These are phyloP conservation scores for Spicauda simplicius DNA, from an alignment of 2,888 invertebrate species.

Conservation along the genomic window DNA sequence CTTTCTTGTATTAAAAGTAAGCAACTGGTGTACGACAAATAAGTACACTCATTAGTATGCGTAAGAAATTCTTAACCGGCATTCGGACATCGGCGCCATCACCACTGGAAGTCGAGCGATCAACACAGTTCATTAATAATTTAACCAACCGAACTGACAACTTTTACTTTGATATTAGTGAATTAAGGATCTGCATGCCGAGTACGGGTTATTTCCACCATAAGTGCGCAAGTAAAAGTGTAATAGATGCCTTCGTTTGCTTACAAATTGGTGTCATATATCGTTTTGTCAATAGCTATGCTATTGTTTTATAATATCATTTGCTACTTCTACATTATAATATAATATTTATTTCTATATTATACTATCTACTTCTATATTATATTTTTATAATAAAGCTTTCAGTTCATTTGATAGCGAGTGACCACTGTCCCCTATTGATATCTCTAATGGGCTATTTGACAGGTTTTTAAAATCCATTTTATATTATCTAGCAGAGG, in stretches of 20 bases:
- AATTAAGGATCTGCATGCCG: conserved; percentile 24
- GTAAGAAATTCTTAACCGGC: conserved; percentile 50
- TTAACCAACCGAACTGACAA: conserved; percentile 26
- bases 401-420: no score
- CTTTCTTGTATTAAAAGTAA: neutral
- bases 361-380: no score
- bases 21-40: neutral
- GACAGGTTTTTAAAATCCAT: no score
- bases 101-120: conserved; percentile 38
- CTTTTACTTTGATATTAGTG: conserved; percentile 29
- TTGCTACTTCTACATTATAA: no score
- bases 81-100: conserved; percentile 58
- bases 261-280: neutral
- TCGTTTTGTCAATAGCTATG: neutral
- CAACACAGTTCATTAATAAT: conserved; percentile 22
- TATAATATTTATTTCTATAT: no score
- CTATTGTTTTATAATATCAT: no score
- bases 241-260: conserved; percentile 1
- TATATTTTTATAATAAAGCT: no score
- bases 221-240: conserved; percentile 26
- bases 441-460: no score
- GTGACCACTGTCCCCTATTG: no score
- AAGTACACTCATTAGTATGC: conserved; percentile 20
- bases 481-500: no score
- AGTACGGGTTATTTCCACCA: conserved; percentile 26